Percentiles rank a stretch among this genome's conserved stretches.
Conservation (phyloP, 2,888 invertebrate genomes). For the Pycnomerus fuliginosus region DNA sequence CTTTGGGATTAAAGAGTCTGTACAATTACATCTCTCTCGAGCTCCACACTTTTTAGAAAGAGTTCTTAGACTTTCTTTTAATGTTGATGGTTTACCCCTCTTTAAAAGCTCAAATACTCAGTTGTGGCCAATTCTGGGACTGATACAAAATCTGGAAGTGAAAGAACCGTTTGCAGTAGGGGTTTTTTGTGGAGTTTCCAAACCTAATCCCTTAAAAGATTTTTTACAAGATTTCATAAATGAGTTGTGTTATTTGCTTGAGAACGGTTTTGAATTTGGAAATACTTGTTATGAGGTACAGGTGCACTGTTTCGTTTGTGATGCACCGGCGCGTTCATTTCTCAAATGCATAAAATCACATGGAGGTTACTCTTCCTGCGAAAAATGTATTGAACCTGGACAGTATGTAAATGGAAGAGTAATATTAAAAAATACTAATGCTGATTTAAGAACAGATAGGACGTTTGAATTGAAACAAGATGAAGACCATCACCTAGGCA, state of each 20-base stretch:
- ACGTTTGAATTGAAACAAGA: constrained; percentile 16
- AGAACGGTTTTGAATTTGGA: constrained; percentile 5
- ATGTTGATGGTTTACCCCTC: constrained; percentile 20
- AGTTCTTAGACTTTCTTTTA: constrained; percentile 14
- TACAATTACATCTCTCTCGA: background rate
- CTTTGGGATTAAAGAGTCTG: background rate
- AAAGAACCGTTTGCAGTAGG: constrained; percentile 9
- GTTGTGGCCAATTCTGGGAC: constrained; percentile 23
- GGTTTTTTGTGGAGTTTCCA: constrained; percentile 16
- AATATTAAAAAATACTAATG: constrained; percentile 5
- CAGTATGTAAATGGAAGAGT: constrained; percentile 11
- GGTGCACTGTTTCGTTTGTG: constrained; percentile 26
- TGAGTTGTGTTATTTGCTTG: constrained; percentile 7
- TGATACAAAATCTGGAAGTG: constrained; percentile 8
- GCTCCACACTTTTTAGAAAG: background rate
- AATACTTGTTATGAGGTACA: constrained; percentile 7
- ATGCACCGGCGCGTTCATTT: constrained; percentile 27
- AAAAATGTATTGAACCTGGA: constrained; percentile 24
- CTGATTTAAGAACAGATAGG: constrained; percentile 5
- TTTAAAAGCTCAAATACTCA: constrained; percentile 18
- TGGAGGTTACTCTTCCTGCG: constrained; percentile 26
- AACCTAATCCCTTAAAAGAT: constrained; percentile 10
- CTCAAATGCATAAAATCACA: constrained; percentile 26
- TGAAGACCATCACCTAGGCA: constrained; percentile 14
- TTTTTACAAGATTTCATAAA: constrained; percentile 17